These are phyloP conservation scores for Sepioteuthis lessoniana DNA, from an alignment of 2,888 invertebrate species.

Conservation along the genomic window DNA sequence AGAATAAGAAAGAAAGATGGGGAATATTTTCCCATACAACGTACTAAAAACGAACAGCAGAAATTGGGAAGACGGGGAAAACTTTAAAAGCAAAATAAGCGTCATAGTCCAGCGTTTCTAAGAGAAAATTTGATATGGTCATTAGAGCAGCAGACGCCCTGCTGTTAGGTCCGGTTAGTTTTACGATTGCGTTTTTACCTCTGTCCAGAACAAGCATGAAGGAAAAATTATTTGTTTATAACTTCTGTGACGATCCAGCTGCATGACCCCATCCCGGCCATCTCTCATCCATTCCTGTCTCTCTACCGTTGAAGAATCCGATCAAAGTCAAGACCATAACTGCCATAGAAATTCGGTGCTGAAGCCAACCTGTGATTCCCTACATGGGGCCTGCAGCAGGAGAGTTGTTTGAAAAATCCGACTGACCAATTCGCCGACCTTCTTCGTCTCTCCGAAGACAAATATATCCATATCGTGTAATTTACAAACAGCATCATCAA, in stretches of 20 bases:
- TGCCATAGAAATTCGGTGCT: neutral
- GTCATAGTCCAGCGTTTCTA: neutral
- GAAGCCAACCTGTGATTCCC: neutral
- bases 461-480: constrained; percentile 33
- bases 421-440: constrained; percentile 2
- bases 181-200: neutral
- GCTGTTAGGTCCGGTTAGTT: neutral
- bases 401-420: neutral
- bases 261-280: neutral
- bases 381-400: neutral
- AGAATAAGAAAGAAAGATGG: too few relatives aligned
- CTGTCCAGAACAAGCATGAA: neutral
- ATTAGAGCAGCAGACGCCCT: neutral
- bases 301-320: neutral
- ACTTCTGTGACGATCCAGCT: neutral
- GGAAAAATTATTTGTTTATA: neutral
- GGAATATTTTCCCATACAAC: too few relatives aligned
- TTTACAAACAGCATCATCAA: neutral
- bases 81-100: neutral
- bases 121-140: neutral
- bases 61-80: neutral
- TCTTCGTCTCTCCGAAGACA: neutral
- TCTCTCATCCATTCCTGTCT: neutral
- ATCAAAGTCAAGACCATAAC: neutral
- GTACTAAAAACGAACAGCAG: neutral